Percentiles rank a stretch among this genome's conserved stretches.
These are phyloP conservation scores for Heterohyrax brucei DNA, from an alignment of 2,797 vertebrate species.

Conservation along the genomic window DNA sequence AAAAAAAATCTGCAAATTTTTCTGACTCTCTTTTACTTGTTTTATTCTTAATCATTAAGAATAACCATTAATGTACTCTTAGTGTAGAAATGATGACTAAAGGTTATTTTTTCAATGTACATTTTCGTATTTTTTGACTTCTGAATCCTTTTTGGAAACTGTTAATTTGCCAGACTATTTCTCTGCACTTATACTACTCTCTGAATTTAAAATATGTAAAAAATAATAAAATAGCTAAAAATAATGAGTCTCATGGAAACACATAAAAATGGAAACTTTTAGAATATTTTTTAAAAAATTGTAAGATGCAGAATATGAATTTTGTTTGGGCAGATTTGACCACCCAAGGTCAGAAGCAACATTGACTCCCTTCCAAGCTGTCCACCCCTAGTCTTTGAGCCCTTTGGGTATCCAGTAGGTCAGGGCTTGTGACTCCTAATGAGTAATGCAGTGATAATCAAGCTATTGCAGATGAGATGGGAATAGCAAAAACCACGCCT, in stretches of 20 bases:
- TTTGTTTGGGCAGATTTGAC: slow-evolving; percentile 63
- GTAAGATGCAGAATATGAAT: slow-evolving; percentile 51
- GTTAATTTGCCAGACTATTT: slow-evolving; percentile 75
- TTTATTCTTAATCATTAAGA: slow-evolving; percentile 56
- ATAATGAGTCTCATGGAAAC: slow-evolving; percentile 75
- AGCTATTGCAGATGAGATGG: slow-evolving; percentile 61
- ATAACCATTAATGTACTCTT: slow-evolving; percentile 72
- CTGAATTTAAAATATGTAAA: slow-evolving; percentile 77
- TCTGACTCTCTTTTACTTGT: slow-evolving; percentile 50
- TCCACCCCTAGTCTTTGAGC: slow-evolving; percentile 67
- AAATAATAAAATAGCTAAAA: slow-evolving; percentile 74
- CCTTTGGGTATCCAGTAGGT: slow-evolving; percentile 71
- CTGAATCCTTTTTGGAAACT: slow-evolving; percentile 73
- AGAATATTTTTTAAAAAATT: slow-evolving; percentile 6
- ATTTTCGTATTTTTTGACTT: slow-evolving; percentile 71
- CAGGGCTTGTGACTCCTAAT: slow-evolving; percentile 71
- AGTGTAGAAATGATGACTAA: slow-evolving; percentile 53
- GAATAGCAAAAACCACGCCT: slow-evolving; percentile 77
- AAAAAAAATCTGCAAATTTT: slow-evolving; percentile 56
- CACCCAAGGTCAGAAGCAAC: slow-evolving; percentile 43
- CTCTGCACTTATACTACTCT: slow-evolving; percentile 59
- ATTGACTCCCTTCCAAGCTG: slow-evolving; percentile 36
- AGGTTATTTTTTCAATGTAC: slow-evolving; percentile 59
- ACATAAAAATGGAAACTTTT: slow-evolving; percentile 65
- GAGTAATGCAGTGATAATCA: slow-evolving; percentile 68